Percentiles rank a stretch among this genome's conserved stretches.
Evolutionary conservation across 2,888 invertebrate species (phyloP).

Genomic region (Epistrophella euchroma): DNA sequence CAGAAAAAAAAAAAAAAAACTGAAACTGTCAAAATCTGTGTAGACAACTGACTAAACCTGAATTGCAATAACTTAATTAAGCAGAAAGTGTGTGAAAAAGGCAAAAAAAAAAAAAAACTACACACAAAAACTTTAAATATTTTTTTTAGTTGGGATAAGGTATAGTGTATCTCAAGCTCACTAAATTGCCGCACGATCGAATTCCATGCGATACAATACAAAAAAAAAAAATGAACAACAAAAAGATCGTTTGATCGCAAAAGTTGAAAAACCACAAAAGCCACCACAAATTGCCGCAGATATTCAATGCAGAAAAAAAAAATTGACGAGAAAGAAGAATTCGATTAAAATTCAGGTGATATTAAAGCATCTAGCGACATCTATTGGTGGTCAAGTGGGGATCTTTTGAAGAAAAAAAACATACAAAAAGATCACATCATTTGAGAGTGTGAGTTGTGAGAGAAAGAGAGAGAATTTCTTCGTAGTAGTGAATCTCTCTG

Average conservation of each 20-base stretch:
- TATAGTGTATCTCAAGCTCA: slow-evolving; percentile 31
- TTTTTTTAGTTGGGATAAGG: slow-evolving; percentile 26
- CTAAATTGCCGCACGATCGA: slow-evolving; percentile 66
- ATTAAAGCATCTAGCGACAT: slow-evolving; percentile 62
- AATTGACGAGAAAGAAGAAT: slow-evolving; percentile 5
- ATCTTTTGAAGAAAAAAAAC: slow-evolving; percentile 12
- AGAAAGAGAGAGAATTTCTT: neutral
- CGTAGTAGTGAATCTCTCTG: slow-evolving; percentile 23
- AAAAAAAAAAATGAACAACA: slow-evolving; percentile 7
- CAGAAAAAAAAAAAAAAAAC: neutral
- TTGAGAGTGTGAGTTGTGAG: neutral
- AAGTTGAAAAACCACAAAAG: slow-evolving; percentile 74
- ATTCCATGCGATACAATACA: slow-evolving; percentile 39
- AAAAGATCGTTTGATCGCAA: slow-evolving; percentile 61
- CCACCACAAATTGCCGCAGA: slow-evolving; percentile 66
- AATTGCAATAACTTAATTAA: slow-evolving; percentile 71
- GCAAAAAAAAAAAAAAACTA: slow-evolving; percentile 23
- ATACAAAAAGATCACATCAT: slow-evolving; percentile 5
- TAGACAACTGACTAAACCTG: slow-evolving; percentile 61
- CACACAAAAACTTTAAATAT: slow-evolving; percentile 47
- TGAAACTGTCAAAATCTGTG: slow-evolving; percentile 47
- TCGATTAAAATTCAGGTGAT: slow-evolving; percentile 22
- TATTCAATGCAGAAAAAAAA: slow-evolving; percentile 1
- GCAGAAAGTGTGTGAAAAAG: slow-evolving; percentile 65
- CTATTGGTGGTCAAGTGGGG: slow-evolving; percentile 47